phyloP scores from a whole-genome alignment of 1,140 invertebrate species.

The Drosophila trapezifrons region DNA sequence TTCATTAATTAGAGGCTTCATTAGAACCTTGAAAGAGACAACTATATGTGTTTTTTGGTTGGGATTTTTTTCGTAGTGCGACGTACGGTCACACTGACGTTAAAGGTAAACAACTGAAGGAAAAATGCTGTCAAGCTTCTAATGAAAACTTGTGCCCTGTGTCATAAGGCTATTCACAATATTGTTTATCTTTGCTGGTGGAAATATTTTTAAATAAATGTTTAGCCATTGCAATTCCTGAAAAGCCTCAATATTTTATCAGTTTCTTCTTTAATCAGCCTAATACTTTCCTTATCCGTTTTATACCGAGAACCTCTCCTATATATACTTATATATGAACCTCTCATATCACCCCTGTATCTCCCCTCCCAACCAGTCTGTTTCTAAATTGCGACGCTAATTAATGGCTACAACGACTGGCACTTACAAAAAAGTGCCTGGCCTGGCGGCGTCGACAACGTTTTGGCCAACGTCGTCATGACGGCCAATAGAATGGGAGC shows the following conservation, averaged over 20 bases:
- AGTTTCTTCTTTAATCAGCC: constrained; percentile 8
- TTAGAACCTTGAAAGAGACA: too few relatives aligned
- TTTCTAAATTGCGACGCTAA: constrained; percentile 50
- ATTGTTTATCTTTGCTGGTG: not conserved
- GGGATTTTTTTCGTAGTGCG: too few relatives aligned
- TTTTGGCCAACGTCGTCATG: constrained; percentile 53
- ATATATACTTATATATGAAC: not conserved
- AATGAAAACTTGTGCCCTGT: too few relatives aligned
- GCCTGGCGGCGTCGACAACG: constrained; percentile 23
- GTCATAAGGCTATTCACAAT: too few relatives aligned
- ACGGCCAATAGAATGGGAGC: constrained; percentile 48
- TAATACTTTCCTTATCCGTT: constrained; percentile 6
- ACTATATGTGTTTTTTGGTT: too few relatives aligned
- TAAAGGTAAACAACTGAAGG: too few relatives aligned
- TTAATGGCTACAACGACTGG: constrained; percentile 48
- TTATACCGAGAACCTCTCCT: constrained; percentile 5
- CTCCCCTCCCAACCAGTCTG: constrained; percentile 2
- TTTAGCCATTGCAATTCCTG: not conserved
- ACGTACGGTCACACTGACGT: too few relatives aligned
- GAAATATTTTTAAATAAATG: not conserved
- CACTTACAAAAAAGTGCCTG: constrained; percentile 45
- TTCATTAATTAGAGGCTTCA: too few relatives aligned
- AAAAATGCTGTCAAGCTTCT: too few relatives aligned
- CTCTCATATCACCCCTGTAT: too few relatives aligned
- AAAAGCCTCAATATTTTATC: not conserved